Evolutionary conservation across 2,113 vertebrate genomes (phyloP).

Genomic region (Butastur rufipennis): DNA sequence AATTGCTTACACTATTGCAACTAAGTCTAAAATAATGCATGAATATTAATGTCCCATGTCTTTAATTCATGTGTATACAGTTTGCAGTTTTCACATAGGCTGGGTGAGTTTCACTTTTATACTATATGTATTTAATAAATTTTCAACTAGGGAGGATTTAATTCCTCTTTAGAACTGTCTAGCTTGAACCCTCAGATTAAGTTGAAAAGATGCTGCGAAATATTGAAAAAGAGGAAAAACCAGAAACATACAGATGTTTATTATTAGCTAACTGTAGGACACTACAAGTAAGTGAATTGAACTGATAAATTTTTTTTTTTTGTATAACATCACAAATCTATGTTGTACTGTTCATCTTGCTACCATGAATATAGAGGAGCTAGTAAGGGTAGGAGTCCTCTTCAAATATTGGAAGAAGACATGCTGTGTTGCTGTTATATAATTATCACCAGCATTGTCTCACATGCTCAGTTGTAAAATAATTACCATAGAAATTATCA

Average conservation of each 20-base stretch:
- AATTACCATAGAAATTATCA: not conserved
- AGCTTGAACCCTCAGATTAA: not conserved
- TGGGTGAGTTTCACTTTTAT: not conserved
- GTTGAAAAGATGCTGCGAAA: not conserved
- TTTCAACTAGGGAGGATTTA: not conserved
- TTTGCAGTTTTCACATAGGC: not conserved
- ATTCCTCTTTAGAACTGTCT: not conserved
- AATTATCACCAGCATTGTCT: not conserved
- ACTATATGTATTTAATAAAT: not conserved
- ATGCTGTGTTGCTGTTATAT: not conserved
- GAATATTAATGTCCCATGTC: not conserved
- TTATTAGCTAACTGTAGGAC: not conserved
- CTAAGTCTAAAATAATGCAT: not conserved
- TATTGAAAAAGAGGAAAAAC: not conserved
- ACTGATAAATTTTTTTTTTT: not conserved
- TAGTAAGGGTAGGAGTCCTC: not conserved
- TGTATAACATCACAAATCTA: not conserved
- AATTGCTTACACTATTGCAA: not conserved
- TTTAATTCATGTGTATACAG: not conserved
- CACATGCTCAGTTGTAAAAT: not conserved
- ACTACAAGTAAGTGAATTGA: not conserved
- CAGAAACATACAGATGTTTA: not conserved
- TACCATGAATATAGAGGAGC: not conserved
- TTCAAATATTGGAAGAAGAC: not conserved
- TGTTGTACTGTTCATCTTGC: not conserved